A percentile compares a stretch with the other conserved stretches of the same genome.
phyloP scores from a whole-genome alignment of 1,140 invertebrate genomes.

The Paracyclopina nana region DNA sequence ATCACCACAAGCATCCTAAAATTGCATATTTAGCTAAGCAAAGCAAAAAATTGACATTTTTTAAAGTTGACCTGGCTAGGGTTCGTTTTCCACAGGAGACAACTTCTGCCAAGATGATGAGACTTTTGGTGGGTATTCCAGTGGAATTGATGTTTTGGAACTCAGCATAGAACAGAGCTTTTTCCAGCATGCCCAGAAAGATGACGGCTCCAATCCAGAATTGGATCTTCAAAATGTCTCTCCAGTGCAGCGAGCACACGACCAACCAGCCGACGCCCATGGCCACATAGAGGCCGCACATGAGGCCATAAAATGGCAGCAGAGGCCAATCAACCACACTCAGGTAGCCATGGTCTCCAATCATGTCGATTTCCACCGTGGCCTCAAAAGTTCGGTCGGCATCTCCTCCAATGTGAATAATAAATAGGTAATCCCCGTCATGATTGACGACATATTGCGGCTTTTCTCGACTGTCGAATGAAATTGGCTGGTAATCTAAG shows the following conservation, averaged over 20 bases:
- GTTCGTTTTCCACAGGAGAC: constrained; percentile 71
- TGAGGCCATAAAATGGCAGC: constrained; percentile 63
- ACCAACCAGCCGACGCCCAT: constrained; percentile 62
- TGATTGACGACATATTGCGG: constrained; percentile 2
- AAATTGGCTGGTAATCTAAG: too few relatives aligned
- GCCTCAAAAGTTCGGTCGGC: constrained; percentile 26
- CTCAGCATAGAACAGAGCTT: constrained; percentile 72
- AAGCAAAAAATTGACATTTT: background rate
- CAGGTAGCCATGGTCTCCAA: constrained; percentile 42
- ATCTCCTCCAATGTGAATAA: constrained; percentile 24
- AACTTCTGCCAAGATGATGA: constrained; percentile 60
- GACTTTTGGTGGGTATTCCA: constrained; percentile 42
- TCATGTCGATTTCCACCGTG: constrained; percentile 39
- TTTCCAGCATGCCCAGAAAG: constrained; percentile 51
- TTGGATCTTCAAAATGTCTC: constrained; percentile 74
- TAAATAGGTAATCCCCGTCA: constrained; percentile 31
- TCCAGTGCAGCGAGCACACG: constrained; percentile 64
- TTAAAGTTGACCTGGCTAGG: constrained; percentile 38
- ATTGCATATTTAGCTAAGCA: too few relatives aligned
- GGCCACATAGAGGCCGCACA: constrained; percentile 67
- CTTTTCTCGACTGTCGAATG: too few relatives aligned
- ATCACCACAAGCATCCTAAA: constrained; percentile 71
- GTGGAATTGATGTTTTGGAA: constrained; percentile 56
- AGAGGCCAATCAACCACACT: constrained; percentile 49
- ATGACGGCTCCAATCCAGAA: constrained; percentile 87